A percentile compares a stretch with the other conserved stretches of the same genome.
phyloP scores from a whole-genome alignment of 37 sponge, comb jelly and placozoan species.

The Beroe forskalii region DNA sequence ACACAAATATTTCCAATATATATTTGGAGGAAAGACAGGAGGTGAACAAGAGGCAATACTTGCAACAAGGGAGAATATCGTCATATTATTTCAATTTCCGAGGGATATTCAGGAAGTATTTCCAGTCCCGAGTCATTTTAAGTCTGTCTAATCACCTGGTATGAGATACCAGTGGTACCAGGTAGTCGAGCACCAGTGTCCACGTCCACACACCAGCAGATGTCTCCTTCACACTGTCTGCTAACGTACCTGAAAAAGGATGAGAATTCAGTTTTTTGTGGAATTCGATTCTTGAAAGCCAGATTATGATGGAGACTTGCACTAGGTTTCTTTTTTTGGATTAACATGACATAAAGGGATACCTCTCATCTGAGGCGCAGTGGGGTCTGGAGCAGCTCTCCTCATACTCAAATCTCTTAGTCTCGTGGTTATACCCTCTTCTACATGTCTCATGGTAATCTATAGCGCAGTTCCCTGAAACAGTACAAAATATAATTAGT shows the following conservation, averaged over 20 bases:
- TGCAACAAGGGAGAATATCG: too few relatives aligned
- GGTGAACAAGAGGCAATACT: too few relatives aligned
- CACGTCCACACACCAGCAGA: constrained; percentile 53
- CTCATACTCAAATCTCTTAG: neutral
- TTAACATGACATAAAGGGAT: neutral
- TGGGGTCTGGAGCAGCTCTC: neutral
- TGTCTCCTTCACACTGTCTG: constrained; percentile 49
- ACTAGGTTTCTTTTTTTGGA: neutral
- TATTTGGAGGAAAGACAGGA: too few relatives aligned
- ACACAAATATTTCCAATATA: too few relatives aligned
- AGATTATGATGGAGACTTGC: too few relatives aligned
- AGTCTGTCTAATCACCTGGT: too few relatives aligned
- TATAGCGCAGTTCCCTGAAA: constrained; percentile 29
- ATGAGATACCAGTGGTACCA: constrained; percentile 41
- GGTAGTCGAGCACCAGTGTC: constrained; percentile 43
- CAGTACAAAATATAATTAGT: neutral
- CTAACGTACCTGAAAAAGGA: neutral
- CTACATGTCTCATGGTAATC: constrained; percentile 37
- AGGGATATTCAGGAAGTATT: too few relatives aligned
- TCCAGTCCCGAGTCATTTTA: too few relatives aligned
- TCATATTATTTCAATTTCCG: too few relatives aligned
- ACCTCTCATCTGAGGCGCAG: constrained; percentile 47
- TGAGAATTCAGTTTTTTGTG: too few relatives aligned
- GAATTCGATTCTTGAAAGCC: too few relatives aligned
- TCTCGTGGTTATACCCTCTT: neutral